Evolutionary conservation across 2,797 vertebrate species (phyloP).

Genomic region (Lithobates sylvaticus): DNA sequence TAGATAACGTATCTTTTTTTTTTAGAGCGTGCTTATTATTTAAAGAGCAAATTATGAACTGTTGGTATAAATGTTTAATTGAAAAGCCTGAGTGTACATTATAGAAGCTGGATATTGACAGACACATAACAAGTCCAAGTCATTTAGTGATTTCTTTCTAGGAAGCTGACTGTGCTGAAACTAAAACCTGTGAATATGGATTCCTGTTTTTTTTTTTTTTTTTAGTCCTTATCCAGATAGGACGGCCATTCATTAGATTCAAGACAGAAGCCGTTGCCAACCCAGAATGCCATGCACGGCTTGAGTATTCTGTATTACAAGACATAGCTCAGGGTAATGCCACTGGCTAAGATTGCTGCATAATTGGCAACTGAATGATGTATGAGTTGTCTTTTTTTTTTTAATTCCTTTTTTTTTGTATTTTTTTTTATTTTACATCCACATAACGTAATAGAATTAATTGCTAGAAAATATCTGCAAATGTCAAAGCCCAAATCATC

Average conservation of each 20-base stretch:
- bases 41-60: too few species aligned
- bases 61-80: too few species aligned
- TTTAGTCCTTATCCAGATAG: not conserved
- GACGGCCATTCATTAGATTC: conserved; percentile 16
- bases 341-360: conserved; percentile 27
- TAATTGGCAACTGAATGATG: conserved; percentile 36
- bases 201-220: too few species aligned
- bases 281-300: conserved; percentile 6
- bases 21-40: too few species aligned
- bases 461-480: conserved; percentile 24
- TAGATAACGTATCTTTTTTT: too few species aligned
- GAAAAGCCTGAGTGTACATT: too few species aligned
- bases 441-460: conserved; percentile 19
- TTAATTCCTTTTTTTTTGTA: not conserved
- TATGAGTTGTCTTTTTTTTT: conserved; percentile 9
- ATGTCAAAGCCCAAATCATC: conserved; percentile 5
- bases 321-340: conserved; percentile 1
- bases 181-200: too few species aligned
- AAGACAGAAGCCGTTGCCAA: not conserved
- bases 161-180: too few species aligned
- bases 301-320: conserved; percentile 23
- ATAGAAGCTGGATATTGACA: too few species aligned
- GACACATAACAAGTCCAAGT: not conserved
- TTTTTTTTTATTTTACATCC: not conserved
- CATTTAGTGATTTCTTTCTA: not conserved